Evolutionary conservation across 2,888 invertebrate genomes (phyloP).

Genomic region (Morpho helenor): DNA sequence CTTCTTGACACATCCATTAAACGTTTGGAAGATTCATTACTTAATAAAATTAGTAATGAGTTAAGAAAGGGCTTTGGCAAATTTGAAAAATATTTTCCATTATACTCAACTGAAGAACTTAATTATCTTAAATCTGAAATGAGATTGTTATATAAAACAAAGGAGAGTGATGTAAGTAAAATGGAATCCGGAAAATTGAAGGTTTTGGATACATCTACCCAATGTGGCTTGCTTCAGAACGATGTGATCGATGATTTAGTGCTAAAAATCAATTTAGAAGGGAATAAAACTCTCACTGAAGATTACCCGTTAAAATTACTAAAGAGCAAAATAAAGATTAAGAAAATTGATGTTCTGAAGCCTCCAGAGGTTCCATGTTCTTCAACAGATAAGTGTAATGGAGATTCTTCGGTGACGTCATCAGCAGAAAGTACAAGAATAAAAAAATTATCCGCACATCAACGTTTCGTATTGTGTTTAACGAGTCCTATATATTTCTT

Average conservation of each 20-base stretch:
- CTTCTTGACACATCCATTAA: conserved; percentile 40
- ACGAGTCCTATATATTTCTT: conserved; percentile 38
- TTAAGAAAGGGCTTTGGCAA: conserved; percentile 37
- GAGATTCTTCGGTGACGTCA: conserved; percentile 35
- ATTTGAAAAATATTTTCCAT: conserved; percentile 22
- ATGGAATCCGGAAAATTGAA: conserved; percentile 12
- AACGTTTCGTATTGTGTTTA: conserved; percentile 27
- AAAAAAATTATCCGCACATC: conserved; percentile 2
- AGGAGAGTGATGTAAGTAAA: conserved; percentile 12
- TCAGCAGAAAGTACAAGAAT: conserved; percentile 26
- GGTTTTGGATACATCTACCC: conserved; percentile 35
- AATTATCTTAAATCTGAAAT: conserved; percentile 6
- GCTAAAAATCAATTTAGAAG: conserved; percentile 38
- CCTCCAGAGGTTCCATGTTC: conserved; percentile 15
- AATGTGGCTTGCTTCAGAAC: conserved; percentile 52
- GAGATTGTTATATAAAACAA: conserved; percentile 7
- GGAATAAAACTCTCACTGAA: conserved; percentile 22
- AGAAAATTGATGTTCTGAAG: conserved; percentile 28
- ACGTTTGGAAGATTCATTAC: conserved; percentile 39
- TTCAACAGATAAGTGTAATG: conserved; percentile 28
- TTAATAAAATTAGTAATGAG: conserved; percentile 49
- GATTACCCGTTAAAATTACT: conserved; percentile 15
- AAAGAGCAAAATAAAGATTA: conserved; percentile 11
- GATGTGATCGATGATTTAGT: conserved; percentile 50
- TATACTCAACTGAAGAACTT: neutral